phyloP scores from a whole-genome alignment of 2,113 vertebrate genomes.

The Morone chrysops region DNA sequence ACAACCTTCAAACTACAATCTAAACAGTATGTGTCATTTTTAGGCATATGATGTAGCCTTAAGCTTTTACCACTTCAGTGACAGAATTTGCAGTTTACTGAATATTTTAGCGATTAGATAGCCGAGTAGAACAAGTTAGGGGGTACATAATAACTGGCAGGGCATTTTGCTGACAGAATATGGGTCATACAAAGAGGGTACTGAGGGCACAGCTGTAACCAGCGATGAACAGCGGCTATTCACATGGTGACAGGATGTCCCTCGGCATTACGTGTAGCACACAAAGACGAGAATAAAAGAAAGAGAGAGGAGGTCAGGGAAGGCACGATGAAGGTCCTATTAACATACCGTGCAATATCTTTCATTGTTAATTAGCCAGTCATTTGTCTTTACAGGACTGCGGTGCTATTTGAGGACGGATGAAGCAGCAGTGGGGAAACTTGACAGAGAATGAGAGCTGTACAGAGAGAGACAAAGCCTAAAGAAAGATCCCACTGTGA shows the following conservation, averaged over 20 bases:
- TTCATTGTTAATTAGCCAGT: conserved; percentile 36
- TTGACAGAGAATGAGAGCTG: conserved; percentile 6
- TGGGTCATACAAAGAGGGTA: conserved; percentile 66
- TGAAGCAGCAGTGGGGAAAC: conserved; percentile 12
- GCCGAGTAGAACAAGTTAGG: conserved; percentile 13
- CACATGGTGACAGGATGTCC: conserved; percentile 73
- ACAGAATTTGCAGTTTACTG: conserved; percentile 12
- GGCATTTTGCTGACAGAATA: conserved; percentile 52
- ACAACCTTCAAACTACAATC: background rate
- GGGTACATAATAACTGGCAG: conserved; percentile 20
- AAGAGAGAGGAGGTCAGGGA: conserved; percentile 42
- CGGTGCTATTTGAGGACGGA: conserved; percentile 37
- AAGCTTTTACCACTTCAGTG: background rate
- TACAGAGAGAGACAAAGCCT: conserved; percentile 29
- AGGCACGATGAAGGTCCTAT: conserved; percentile 19
- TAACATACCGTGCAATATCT: conserved; percentile 43
- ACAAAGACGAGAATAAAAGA: conserved; percentile 55
- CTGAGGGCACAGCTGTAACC: conserved; percentile 74
- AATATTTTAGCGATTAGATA: conserved; percentile 33
- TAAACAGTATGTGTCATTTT: background rate
- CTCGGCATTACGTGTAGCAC: conserved; percentile 39
- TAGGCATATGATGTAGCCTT: background rate
- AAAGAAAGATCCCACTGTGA: conserved; percentile 62
- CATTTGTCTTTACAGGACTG: conserved; percentile 32
- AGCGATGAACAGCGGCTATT: conserved; percentile 74